These are phyloP conservation scores for Rafetus swinhoei DNA, from an alignment of 2,113 vertebrate genomes.

Conservation along the genomic window DNA sequence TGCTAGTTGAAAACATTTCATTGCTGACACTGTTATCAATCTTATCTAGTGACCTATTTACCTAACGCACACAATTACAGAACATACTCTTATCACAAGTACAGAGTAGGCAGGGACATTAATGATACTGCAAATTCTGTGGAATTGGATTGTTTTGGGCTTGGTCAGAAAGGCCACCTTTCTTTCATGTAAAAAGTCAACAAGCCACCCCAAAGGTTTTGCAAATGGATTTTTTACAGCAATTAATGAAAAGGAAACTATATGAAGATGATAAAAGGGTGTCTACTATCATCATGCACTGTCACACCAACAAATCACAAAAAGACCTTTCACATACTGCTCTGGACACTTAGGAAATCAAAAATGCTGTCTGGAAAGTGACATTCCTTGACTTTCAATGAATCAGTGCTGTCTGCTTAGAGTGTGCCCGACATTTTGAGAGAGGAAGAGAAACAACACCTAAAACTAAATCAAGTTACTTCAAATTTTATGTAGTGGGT, in stretches of 20 bases:
- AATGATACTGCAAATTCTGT: not conserved
- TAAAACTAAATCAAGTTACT: not conserved
- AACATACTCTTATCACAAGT: slow-evolving; percentile 28
- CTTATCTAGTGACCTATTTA: slow-evolving; percentile 66
- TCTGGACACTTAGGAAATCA: slow-evolving; percentile 42
- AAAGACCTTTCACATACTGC: slow-evolving; percentile 26
- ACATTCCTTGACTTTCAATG: slow-evolving; percentile 33
- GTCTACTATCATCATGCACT: not conserved
- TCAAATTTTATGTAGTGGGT: not conserved
- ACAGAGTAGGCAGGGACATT: not conserved
- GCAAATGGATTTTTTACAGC: slow-evolving; percentile 41
- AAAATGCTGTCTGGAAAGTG: slow-evolving; percentile 45
- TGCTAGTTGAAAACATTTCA: slow-evolving; percentile 56
- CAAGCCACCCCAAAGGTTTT: slow-evolving; percentile 16
- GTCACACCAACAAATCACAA: slow-evolving; percentile 15
- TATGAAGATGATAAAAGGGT: slow-evolving; percentile 23
- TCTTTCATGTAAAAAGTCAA: slow-evolving; percentile 12
- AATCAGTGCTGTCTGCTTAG: slow-evolving; percentile 42
- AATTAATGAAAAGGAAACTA: slow-evolving; percentile 51
- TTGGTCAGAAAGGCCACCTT: slow-evolving; percentile 32
- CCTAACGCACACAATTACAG: slow-evolving; percentile 47
- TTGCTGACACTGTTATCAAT: slow-evolving; percentile 55
- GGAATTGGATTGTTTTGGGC: slow-evolving; percentile 2
- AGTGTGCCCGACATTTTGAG: not conserved
- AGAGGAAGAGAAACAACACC: not conserved